Evolutionary conservation across 2,113 vertebrate genomes (phyloP), one percentile per base, ranked within the genome.

Genomic region (Ibidorhyncha struthersii): DNA sequence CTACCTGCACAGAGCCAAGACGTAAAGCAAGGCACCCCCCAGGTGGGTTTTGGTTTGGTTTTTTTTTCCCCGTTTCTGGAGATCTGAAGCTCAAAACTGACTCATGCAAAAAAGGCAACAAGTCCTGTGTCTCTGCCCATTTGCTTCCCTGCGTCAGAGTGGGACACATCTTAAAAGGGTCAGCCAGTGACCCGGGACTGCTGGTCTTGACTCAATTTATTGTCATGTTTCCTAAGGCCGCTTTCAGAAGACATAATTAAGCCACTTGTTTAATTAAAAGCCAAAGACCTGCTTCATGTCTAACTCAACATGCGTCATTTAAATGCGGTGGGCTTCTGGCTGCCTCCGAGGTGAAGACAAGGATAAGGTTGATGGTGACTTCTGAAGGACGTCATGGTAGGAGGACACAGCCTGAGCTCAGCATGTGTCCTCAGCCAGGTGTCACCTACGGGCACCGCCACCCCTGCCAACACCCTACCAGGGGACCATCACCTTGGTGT

Each of bases 11-110:
- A 40, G 40, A 56, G 8, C 65, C 49, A 9, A 23, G 47, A 5
- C 27, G 4, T 61, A 30, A n/a, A 43, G 10, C 56, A 11, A 29
- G 10, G 23, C 27, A 18, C 8, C 22, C 32, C 38, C 23, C 56
- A 41, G 8, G 16, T 13, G 32, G 41, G 25, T 14, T 50, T 52
- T 29, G 41, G 45, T 0, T 2, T 12, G 15, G 2, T 14, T 26
- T n/a, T 18, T 10, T 16, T 4, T 7, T 3, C 29, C 15, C 15
- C 2, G 0, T 45, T 89, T 71, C 78, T 69, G 43, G 50, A 59
- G 45, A 70, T 18, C n/a, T 20, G 66, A 71, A 65, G 32, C 52
- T 56, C 47, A n/a, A 50, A 55, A 21, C 6, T 43, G 23, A 73
- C 53, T 62, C 16, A 9, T 25, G 47, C 10, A 3, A 40, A 34